Evolutionary conservation across 2,888 invertebrate genomes (phyloP).

Genomic region (Acronicta aceris): DNA sequence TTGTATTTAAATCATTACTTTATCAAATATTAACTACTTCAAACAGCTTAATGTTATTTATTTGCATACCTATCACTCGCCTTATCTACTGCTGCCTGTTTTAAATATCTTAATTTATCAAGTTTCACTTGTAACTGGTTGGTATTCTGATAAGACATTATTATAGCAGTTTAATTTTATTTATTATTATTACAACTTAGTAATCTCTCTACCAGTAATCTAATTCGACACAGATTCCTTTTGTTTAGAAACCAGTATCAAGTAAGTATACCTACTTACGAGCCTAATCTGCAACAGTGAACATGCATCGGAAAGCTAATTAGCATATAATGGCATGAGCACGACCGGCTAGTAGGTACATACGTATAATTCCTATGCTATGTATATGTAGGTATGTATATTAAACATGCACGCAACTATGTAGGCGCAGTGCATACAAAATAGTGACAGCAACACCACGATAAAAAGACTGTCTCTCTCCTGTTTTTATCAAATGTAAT

Average conservation of each 20-base stretch:
- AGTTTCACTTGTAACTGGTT: constrained; percentile 6
- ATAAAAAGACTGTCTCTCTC: constrained; percentile 74
- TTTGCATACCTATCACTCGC: constrained; percentile 20
- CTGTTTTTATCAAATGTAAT: constrained; percentile 60
- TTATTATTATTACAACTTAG: background rate
- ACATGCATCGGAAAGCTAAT: constrained; percentile 75
- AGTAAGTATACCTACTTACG: constrained; percentile 12
- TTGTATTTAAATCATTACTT: constrained; percentile 17
- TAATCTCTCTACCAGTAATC: constrained; percentile 12
- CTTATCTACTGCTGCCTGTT: constrained; percentile 35
- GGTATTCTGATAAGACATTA: constrained; percentile 2
- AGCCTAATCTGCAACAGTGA: constrained; percentile 66
- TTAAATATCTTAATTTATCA: constrained; percentile 15
- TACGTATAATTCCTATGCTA: constrained; percentile 42
- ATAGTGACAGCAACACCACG: constrained; percentile 85
- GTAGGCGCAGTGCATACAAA: constrained; percentile 79
- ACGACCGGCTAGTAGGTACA: constrained; percentile 62
- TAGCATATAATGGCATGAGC: constrained; percentile 79
- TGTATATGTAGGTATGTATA: constrained; percentile 37
- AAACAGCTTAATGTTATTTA: constrained; percentile 27
- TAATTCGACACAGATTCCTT: constrained; percentile 46
- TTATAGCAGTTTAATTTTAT: constrained; percentile 10
- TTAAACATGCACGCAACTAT: constrained; percentile 75
- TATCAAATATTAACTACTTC: constrained; percentile 5
- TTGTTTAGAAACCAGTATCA: constrained; percentile 56